phyloP scores from a whole-genome alignment of 2,888 invertebrate species.

The Thymelicus acteon region DNA sequence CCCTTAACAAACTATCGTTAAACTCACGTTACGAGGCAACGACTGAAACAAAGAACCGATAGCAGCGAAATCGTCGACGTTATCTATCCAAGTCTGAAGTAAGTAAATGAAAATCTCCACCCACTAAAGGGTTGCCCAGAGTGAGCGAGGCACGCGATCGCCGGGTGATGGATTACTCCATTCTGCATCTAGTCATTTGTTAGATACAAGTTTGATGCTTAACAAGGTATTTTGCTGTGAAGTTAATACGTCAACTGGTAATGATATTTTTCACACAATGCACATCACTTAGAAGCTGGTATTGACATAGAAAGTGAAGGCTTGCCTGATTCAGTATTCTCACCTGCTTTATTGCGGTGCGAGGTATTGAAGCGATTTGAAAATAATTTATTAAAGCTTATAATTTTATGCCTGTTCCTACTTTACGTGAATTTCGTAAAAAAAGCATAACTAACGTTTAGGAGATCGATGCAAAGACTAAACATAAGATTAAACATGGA shows the following conservation, averaged over 20 bases:
- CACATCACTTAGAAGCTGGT: no score
- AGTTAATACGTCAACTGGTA: background rate
- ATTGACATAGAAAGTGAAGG: no score
- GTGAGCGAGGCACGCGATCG: slow-evolving; percentile 3
- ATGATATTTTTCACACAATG: background rate
- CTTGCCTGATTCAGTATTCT: no score
- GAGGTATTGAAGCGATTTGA: no score
- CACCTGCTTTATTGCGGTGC: no score
- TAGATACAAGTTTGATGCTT: background rate
- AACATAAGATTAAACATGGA: no score
- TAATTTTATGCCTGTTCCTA: no score
- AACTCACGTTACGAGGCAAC: background rate
- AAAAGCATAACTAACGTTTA: no score
- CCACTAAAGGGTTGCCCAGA: slow-evolving; percentile 16
- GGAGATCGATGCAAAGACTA: no score
- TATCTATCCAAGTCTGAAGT: slow-evolving; percentile 2
- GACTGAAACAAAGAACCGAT: background rate
- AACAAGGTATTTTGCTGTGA: slow-evolving; percentile 1
- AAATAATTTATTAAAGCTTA: no score
- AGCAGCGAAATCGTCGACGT: background rate
- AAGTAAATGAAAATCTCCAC: slow-evolving; percentile 17
- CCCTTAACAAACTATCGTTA: no score
- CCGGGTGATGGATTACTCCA: slow-evolving; percentile 9
- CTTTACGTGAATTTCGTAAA: no score
- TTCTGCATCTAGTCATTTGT: background rate